phyloP scores from a whole-genome alignment of 1,140 invertebrate species.

The Eueides isabella region DNA sequence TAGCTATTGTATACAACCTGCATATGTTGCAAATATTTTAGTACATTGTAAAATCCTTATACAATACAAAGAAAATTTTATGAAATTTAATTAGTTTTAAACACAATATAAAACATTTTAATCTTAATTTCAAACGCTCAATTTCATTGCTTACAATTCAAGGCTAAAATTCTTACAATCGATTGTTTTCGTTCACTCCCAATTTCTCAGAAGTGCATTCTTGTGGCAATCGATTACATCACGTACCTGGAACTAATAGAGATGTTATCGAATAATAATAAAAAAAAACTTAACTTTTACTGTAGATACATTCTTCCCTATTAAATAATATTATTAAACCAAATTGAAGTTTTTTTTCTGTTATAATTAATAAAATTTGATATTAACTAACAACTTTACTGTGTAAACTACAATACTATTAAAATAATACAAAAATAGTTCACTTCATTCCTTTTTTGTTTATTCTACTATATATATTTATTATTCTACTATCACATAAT shows the following conservation, averaged over 20 bases:
- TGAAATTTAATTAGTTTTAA: background rate
- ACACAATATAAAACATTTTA: background rate
- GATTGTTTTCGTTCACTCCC: slow-evolving; percentile 23
- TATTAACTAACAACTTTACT: no score
- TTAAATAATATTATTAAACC: background rate
- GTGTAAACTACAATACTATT: background rate
- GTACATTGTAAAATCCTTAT: no score
- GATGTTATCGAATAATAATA: slow-evolving; percentile 35
- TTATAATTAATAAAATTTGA: no score
- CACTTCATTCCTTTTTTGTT: background rate
- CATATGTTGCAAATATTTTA: no score
- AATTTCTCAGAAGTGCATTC: slow-evolving; percentile 25
- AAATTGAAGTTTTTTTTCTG: no score
- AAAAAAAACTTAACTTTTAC: slow-evolving; percentile 25
- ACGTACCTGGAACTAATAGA: slow-evolving; percentile 37
- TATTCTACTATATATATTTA: background rate
- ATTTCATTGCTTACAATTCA: background rate
- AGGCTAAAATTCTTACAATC: background rate
- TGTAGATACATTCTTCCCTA: background rate
- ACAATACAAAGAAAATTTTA: no score
- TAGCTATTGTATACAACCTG: no score
- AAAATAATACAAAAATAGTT: background rate
- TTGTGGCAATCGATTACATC: slow-evolving; percentile 32
- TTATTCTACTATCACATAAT: background rate
- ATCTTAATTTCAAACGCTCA: background rate